These are phyloP conservation scores for Scolanthus callimorphus DNA, from an alignment of 92 coral and sea anemone genomes.

Conservation along the genomic window DNA sequence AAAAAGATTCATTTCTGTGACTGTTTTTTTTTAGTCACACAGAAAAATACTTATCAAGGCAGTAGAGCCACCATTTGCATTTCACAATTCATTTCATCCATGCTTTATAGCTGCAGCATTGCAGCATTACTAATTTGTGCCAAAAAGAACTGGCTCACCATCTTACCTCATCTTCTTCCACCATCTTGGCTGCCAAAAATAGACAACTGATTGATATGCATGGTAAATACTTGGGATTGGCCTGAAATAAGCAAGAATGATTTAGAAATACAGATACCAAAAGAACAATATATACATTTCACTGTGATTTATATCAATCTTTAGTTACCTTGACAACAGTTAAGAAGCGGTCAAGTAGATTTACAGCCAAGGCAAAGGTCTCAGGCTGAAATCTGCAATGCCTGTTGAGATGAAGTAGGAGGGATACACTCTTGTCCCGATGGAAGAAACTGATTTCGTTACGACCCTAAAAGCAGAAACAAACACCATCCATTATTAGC, in stretches of 20 bases:
- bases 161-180: slow-evolving; percentile 98
- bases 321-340: slow-evolving; percentile 95
- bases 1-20: too few species aligned
- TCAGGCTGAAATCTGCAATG: slow-evolving; percentile 97
- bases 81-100: too few species aligned
- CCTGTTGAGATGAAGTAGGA: slow-evolving; percentile 79
- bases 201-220: slow-evolving; percentile 91
- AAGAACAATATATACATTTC: neutral
- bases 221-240: slow-evolving; percentile 88
- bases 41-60: too few species aligned
- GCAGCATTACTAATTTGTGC: too few species aligned
- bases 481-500: neutral
- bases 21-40: too few species aligned
- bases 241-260: slow-evolving; percentile 41
- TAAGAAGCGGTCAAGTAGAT: slow-evolving; percentile 85
- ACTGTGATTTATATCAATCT: neutral
- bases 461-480: slow-evolving; percentile 37
- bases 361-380: slow-evolving; percentile 89
- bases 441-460: slow-evolving; percentile 84
- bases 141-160: too few species aligned
- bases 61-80: too few species aligned
- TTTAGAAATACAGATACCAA: neutral
- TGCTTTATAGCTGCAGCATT: too few species aligned
- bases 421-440: slow-evolving; percentile 74
- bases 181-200: slow-evolving; percentile 92